Evolutionary conservation across 2,888 invertebrate species (phyloP).

Genomic region (Drosophila acutilabella): DNA sequence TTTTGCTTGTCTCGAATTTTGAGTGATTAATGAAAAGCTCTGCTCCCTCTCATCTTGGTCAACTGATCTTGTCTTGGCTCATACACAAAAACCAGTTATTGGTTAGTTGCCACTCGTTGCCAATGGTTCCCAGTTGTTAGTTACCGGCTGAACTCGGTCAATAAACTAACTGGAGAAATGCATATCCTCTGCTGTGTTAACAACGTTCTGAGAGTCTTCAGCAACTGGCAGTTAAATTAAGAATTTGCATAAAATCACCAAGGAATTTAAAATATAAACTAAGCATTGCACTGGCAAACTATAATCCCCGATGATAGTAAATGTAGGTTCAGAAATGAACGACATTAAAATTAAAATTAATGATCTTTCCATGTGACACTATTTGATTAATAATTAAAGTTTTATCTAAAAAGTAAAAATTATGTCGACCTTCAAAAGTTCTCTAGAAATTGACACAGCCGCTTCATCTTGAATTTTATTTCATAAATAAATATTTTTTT

Average conservation of each 20-base stretch:
- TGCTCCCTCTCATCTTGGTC: slow-evolving; percentile 19
- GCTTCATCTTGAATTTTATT: no score
- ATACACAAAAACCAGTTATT: slow-evolving; percentile 37
- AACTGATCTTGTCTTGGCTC: slow-evolving; percentile 19
- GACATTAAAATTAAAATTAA: background rate
- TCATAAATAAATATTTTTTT: no score
- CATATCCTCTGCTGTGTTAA: slow-evolving; percentile 25
- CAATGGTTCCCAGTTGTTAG: slow-evolving; percentile 24
- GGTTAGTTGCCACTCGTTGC: slow-evolving; percentile 17
- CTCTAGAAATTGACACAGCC: background rate
- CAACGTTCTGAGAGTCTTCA: background rate
- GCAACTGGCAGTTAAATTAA: slow-evolving; percentile 41
- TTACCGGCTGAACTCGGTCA: slow-evolving; percentile 55
- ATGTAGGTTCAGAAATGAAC: background rate
- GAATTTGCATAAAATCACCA: slow-evolving; percentile 47
- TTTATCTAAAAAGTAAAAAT: no score
- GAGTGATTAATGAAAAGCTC: slow-evolving; percentile 54
- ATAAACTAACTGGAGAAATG: slow-evolving; percentile 68
- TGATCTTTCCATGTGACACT: background rate
- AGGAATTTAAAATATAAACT: slow-evolving; percentile 12
- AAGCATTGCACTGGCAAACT: background rate
- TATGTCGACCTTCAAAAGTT: background rate
- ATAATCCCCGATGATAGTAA: background rate
- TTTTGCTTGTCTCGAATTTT: slow-evolving; percentile 25
- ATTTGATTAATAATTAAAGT: background rate